These are phyloP conservation scores for Ceramica pisi DNA, from an alignment of 2,888 invertebrate genomes.

Conservation along the genomic window DNA sequence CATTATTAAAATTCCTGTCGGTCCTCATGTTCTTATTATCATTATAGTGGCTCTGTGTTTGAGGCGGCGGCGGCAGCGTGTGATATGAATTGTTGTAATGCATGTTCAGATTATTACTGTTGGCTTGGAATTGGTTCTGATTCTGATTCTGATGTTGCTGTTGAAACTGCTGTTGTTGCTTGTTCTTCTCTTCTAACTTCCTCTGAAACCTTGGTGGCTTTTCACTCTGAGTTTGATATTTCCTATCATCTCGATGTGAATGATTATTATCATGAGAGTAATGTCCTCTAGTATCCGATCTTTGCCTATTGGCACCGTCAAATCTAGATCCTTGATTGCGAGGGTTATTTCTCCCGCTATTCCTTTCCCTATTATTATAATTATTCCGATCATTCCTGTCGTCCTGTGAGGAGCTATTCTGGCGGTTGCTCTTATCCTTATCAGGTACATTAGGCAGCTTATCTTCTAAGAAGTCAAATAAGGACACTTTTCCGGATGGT, in stretches of 20 bases:
- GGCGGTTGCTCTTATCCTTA: slow-evolving; percentile 81
- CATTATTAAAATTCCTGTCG: slow-evolving; percentile 77
- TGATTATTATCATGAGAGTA: slow-evolving; percentile 83
- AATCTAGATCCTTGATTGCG: slow-evolving; percentile 81
- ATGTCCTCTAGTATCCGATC: slow-evolving; percentile 80
- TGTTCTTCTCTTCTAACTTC: slow-evolving; percentile 88
- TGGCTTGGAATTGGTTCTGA: slow-evolving; percentile 70
- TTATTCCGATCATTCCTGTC: slow-evolving; percentile 81
- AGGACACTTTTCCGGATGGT: slow-evolving; percentile 94
- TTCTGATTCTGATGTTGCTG: slow-evolving; percentile 73
- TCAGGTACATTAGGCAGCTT: slow-evolving; percentile 92
- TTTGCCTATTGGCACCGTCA: slow-evolving; percentile 78
- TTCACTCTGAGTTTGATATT: slow-evolving; percentile 86
- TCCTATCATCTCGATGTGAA: slow-evolving; percentile 82
- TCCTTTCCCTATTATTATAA: slow-evolving; percentile 79
- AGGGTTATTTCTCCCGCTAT: slow-evolving; percentile 78
- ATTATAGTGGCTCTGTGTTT: slow-evolving; percentile 74
- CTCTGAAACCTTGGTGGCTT: slow-evolving; percentile 92
- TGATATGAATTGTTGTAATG: slow-evolving; percentile 81
- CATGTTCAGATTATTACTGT: slow-evolving; percentile 72
- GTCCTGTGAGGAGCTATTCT: slow-evolving; percentile 76
- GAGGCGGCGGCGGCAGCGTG: slow-evolving; percentile 67
- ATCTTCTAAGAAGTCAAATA: slow-evolving; percentile 96
- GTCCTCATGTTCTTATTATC: slow-evolving; percentile 80
- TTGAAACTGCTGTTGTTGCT: slow-evolving; percentile 81